A percentile compares a stretch with the other conserved stretches of the same genome.
Conservation (phyloP, 2,888 invertebrate genomes). For the Synergus laeviventris region DNA sequence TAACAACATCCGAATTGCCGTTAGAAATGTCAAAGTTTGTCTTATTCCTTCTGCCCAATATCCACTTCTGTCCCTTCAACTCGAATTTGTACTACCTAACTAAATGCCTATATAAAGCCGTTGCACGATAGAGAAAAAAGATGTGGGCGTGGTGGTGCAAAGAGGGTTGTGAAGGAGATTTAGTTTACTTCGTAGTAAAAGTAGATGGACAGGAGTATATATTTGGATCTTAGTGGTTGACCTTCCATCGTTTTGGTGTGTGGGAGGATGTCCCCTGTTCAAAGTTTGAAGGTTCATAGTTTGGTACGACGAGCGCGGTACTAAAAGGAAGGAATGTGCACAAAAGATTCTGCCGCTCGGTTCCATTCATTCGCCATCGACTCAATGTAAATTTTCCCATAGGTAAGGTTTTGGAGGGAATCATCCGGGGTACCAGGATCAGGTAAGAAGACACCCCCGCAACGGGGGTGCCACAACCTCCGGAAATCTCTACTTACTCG, state of each 20-base stretch:
- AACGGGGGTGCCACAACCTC: slow-evolving; percentile 64
- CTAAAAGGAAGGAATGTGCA: slow-evolving; percentile 66
- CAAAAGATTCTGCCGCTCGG: slow-evolving; percentile 71
- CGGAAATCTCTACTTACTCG: slow-evolving; percentile 75
- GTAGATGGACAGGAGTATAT: slow-evolving; percentile 33
- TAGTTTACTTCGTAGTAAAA: slow-evolving; percentile 29
- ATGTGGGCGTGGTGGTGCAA: slow-evolving; percentile 18
- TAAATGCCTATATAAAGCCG: not conserved
- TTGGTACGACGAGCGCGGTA: slow-evolving; percentile 31
- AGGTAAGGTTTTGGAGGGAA: slow-evolving; percentile 56
- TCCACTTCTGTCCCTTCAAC: slow-evolving; percentile 1
- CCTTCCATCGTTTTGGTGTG: slow-evolving; percentile 41
- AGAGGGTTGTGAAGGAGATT: slow-evolving; percentile 6
- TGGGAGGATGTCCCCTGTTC: slow-evolving; percentile 29
- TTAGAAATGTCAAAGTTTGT: slow-evolving; percentile 18
- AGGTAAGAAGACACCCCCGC: slow-evolving; percentile 73
- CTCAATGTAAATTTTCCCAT: slow-evolving; percentile 71
- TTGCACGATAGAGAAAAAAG: not conserved
- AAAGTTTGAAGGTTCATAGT: slow-evolving; percentile 9
- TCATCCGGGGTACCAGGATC: slow-evolving; percentile 54
- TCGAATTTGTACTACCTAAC: slow-evolving; percentile 32
- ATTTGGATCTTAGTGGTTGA: slow-evolving; percentile 25
- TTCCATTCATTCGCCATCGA: slow-evolving; percentile 69
- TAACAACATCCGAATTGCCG: not conserved
- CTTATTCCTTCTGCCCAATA: slow-evolving; percentile 4